These are phyloP conservation scores for Chrysina gloriosa DNA, from an alignment of 2,888 invertebrate genomes.

Conservation along the genomic window DNA sequence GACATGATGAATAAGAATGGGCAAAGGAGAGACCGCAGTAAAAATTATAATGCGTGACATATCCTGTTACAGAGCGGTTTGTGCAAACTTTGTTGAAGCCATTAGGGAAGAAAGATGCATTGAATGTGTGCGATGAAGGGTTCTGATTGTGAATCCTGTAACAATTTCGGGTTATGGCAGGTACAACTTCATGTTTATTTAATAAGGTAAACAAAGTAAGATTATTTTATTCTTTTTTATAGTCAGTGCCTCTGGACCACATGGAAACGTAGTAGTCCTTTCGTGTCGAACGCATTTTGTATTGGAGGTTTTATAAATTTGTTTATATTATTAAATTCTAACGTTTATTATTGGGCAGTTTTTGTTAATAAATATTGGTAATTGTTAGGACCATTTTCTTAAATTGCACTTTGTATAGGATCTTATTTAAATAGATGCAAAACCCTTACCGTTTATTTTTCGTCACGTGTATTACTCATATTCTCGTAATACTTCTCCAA, in stretches of 20 bases:
- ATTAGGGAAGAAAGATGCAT: background rate
- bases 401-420: background rate
- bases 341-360: too few relatives aligned
- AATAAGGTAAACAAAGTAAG: background rate
- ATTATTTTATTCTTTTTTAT: background rate
- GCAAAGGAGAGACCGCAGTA: slow-evolving; percentile 27
- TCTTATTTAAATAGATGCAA: background rate
- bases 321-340: too few relatives aligned
- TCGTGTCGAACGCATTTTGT: too few relatives aligned
- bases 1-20: slow-evolving; percentile 20
- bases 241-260: too few relatives aligned
- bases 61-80: slow-evolving; percentile 29
- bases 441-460: too few relatives aligned
- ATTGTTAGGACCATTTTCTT: too few relatives aligned
- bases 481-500: too few relatives aligned
- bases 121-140: background rate
- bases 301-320: too few relatives aligned
- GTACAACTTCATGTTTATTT: slow-evolving; percentile 18
- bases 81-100: slow-evolving; percentile 9
- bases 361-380: too few relatives aligned
- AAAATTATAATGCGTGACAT: slow-evolving; percentile 35
- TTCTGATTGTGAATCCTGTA: slow-evolving; percentile 1
- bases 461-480: too few relatives aligned
- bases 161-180: background rate
- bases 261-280: too few relatives aligned